These are phyloP conservation scores for Epizoanthus ramosus DNA, from an alignment of 92 coral and sea anemone genomes.

Conservation along the genomic window DNA sequence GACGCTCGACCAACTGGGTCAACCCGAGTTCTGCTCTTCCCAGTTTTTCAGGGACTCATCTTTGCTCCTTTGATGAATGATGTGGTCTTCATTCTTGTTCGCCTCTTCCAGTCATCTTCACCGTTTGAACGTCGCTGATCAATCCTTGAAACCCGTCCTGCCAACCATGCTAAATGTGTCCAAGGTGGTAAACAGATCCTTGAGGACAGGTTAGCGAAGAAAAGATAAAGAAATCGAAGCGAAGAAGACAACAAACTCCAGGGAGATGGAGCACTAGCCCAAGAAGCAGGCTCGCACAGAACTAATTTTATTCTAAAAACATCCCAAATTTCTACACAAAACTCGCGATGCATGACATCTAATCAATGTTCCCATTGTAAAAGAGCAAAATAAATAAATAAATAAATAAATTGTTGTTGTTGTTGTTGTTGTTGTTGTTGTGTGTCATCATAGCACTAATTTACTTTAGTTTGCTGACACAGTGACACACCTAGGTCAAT, in stretches of 20 bases:
- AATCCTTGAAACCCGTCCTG: constrained; percentile 6
- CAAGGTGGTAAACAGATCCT: constrained; percentile 21
- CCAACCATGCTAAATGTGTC: neutral
- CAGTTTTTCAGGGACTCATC: constrained; percentile 2
- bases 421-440: too few species aligned
- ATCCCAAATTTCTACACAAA: constrained; percentile 18
- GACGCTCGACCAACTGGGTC: constrained; percentile 27
- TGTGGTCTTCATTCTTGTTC: constrained; percentile 1
- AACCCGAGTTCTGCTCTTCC: constrained; percentile 22
- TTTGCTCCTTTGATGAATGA: neutral
- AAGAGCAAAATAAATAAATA: neutral
- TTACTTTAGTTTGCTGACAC: too few species aligned
- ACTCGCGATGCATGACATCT: constrained; percentile 10
- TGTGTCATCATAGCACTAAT: too few species aligned
- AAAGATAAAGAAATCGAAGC: constrained; percentile 12
- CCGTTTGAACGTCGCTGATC: neutral
- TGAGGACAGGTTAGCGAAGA: constrained; percentile 11
- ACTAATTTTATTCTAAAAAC: constrained; percentile 11
- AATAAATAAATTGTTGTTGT: neutral
- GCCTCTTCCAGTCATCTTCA: constrained; percentile 10
- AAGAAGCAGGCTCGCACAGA: too few species aligned
- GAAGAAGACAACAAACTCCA: neutral
- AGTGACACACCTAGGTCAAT: too few species aligned
- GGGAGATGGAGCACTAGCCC: neutral
- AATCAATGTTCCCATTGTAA: neutral